phyloP scores from a whole-genome alignment of 2,888 invertebrate species.

The Eurytoma californica region DNA sequence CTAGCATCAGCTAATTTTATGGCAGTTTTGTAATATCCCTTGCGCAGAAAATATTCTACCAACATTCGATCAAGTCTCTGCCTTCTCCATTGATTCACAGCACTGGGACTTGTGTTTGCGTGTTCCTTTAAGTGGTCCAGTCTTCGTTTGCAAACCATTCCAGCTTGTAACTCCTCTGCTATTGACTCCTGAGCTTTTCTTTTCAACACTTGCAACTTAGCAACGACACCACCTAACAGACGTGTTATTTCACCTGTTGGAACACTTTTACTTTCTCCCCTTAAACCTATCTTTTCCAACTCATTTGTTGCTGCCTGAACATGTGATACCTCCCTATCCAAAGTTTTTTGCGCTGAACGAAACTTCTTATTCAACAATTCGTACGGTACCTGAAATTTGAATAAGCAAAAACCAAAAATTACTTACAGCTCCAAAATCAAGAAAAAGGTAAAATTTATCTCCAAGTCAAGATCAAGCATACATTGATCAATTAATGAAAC shows the following conservation, averaged over 20 bases:
- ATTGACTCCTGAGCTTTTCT: slow-evolving; percentile 96
- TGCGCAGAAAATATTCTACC: slow-evolving; percentile 95
- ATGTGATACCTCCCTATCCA: slow-evolving; percentile 95
- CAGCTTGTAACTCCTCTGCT: slow-evolving; percentile 92
- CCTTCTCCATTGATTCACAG: slow-evolving; percentile 87
- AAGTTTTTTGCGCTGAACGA: slow-evolving; percentile 93
- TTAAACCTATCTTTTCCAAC: slow-evolving; percentile 83
- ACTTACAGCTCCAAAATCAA: neutral
- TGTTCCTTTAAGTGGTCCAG: slow-evolving; percentile 93
- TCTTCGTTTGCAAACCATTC: slow-evolving; percentile 92
- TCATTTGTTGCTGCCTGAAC: slow-evolving; percentile 88
- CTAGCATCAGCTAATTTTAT: slow-evolving; percentile 89
- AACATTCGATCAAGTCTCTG: slow-evolving; percentile 95
- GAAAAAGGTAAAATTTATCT: neutral
- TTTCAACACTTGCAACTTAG: slow-evolving; percentile 91
- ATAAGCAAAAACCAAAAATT: neutral
- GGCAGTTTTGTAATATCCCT: slow-evolving; percentile 97
- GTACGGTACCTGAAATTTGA: slow-evolving; percentile 88
- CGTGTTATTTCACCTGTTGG: slow-evolving; percentile 85
- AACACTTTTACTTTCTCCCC: slow-evolving; percentile 75
- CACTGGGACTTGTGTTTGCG: slow-evolving; percentile 76
- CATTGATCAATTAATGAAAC: too few species aligned
- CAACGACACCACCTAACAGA: slow-evolving; percentile 91
- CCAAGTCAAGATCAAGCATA: too few species aligned
- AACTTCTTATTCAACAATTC: slow-evolving; percentile 98